Evolutionary conservation across 2,888 invertebrate genomes (phyloP).

Genomic region (Dichetophora obliterata): DNA sequence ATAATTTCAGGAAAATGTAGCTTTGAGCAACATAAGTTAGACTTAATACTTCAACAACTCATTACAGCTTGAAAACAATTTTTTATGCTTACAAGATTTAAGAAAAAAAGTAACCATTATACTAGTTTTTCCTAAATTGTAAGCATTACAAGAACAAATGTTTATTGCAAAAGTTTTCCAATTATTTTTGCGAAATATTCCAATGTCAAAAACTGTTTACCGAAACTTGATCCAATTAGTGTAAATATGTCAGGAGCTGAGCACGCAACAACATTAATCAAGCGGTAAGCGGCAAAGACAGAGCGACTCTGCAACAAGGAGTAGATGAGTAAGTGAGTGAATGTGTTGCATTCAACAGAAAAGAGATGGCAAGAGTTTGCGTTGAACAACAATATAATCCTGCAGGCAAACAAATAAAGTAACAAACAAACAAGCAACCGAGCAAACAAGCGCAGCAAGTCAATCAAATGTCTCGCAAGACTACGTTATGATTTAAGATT

Average conservation of each 20-base stretch:
- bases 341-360: neutral
- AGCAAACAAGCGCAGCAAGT: slow-evolving; percentile 14
- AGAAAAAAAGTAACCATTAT: neutral
- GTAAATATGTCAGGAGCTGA: slow-evolving; percentile 46
- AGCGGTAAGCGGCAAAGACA: slow-evolving; percentile 36
- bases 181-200: slow-evolving; percentile 47
- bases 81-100: neutral
- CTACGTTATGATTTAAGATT: neutral
- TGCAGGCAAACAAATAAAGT: neutral
- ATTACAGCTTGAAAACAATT: neutral
- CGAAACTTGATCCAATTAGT: slow-evolving; percentile 46
- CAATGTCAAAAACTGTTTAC: slow-evolving; percentile 20
- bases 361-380: neutral
- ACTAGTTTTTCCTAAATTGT: neutral
- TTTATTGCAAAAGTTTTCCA: slow-evolving; percentile 51
- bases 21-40: too few relatives aligned
- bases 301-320: neutral
- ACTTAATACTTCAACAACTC: neutral
- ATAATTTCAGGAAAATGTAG: neutral
- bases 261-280: slow-evolving; percentile 48
- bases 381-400: slow-evolving; percentile 2
- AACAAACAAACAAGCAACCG: slow-evolving; percentile 7
- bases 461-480: slow-evolving; percentile 14
- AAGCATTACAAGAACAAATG: slow-evolving; percentile 8
- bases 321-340: neutral